These are phyloP conservation scores for Lymantria monacha DNA, from an alignment of 2,888 invertebrate genomes.

Conservation along the genomic window DNA sequence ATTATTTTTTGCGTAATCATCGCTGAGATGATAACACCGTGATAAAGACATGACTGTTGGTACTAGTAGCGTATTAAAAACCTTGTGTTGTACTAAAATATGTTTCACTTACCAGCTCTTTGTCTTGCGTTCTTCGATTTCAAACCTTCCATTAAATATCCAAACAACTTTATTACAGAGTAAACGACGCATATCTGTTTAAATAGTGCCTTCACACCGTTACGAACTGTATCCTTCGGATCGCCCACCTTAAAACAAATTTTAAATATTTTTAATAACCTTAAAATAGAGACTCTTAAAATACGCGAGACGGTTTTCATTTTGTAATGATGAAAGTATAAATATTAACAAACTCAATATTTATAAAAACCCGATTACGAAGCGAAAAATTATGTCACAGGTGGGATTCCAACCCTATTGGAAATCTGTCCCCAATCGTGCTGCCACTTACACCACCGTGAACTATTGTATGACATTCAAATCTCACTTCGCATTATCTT, in stretches of 20 bases:
- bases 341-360: too few species aligned
- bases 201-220: constrained; percentile 92
- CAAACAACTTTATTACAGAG: constrained; percentile 93
- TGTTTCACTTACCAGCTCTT: constrained; percentile 85
- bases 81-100: neutral
- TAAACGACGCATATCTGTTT: constrained; percentile 93
- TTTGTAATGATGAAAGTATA: neutral
- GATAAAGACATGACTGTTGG: too few species aligned
- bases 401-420: too few species aligned
- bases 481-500: too few species aligned
- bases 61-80: too few species aligned
- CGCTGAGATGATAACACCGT: too few species aligned
- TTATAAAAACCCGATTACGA: too few species aligned
- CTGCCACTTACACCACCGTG: too few species aligned
- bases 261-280: neutral
- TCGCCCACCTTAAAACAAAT: constrained; percentile 88
- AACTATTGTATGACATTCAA: too few species aligned
- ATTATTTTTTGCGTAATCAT: too few species aligned
- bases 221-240: constrained; percentile 96
- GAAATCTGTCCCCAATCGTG: too few species aligned
- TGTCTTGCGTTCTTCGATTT: constrained; percentile 98
- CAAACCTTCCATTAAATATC: constrained; percentile 95
- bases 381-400: too few species aligned
- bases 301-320: neutral
- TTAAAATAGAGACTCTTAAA: neutral